Conservation (phyloP, 2,888 invertebrate genomes). For the Agelastica alni region DNA sequence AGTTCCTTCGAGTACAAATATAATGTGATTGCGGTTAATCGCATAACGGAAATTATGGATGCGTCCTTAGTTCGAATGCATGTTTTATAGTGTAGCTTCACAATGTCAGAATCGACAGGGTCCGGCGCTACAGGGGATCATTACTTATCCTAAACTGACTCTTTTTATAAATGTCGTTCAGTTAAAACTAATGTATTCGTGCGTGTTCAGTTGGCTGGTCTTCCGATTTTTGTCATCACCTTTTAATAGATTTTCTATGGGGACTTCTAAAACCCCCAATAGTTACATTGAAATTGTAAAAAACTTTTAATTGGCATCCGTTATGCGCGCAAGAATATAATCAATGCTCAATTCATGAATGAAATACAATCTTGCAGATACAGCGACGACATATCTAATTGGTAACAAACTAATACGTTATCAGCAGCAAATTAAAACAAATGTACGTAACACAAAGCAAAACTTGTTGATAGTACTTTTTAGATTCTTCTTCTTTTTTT, state of each 20-base stretch:
- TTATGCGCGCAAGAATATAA: too few species aligned
- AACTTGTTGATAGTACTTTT: too few species aligned
- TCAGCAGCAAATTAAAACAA: too few species aligned
- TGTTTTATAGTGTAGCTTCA: slow-evolving; percentile 20
- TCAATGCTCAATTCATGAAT: too few species aligned
- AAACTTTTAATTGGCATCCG: slow-evolving; percentile 9
- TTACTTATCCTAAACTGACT: slow-evolving; percentile 58
- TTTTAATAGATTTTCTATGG: slow-evolving; percentile 31
- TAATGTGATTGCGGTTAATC: slow-evolving; percentile 58
- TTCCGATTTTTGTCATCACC: slow-evolving; percentile 43
- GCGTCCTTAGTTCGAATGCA: slow-evolving; percentile 53
- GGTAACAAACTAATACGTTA: too few species aligned
- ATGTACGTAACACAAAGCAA: too few species aligned
- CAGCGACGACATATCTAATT: too few species aligned
- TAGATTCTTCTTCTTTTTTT: too few species aligned
- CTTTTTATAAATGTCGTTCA: slow-evolving; percentile 52
- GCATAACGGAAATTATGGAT: slow-evolving; percentile 55
- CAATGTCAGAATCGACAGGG: slow-evolving; percentile 42
- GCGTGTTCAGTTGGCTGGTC: slow-evolving; percentile 42
- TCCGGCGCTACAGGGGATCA: slow-evolving; percentile 51
- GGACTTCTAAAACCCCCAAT: slow-evolving; percentile 13
- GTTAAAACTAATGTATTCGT: slow-evolving; percentile 54
- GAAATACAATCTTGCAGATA: too few species aligned
- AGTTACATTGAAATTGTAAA: slow-evolving; percentile 6
- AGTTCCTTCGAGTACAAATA: slow-evolving; percentile 44